Base-by-base conservation (phyloP, 2,888 invertebrate species). In the Paralinhomoeus sp. region DNA sequence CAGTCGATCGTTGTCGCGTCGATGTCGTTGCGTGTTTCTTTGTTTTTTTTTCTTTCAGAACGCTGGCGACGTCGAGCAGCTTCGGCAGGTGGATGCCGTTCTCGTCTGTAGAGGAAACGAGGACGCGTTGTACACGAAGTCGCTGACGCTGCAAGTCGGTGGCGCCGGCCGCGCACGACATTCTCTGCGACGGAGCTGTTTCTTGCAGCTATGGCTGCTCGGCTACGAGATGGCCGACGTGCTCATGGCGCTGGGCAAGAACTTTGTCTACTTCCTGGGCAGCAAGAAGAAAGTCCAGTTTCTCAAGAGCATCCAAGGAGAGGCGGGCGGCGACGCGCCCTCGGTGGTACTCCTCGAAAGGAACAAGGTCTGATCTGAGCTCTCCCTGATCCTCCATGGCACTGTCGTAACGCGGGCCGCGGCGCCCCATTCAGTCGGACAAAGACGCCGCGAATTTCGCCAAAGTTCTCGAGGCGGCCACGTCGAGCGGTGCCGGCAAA, bases 271-370 rank as follows among this genome's bases (percentile, higher is more conserved):
- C 60, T 83, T 97, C 58, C 70, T 97, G 46, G 83, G 89, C 1
- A 89, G 89, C 61, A 91, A 87, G 66, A 91, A 91, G 70, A 97
- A 97, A 66, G 84, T 89, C 50, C 91, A 93, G 57, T 97, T 91
- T 65, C 69, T 97, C 42, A 76, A 80, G 56, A 81, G 83, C 63
- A 76, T 84, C 37, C 83, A 85, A 63, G 83, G 82, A 55, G 80
- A 81, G 53, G 74, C 72, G 47, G 77, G 77, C 51, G 62, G 58
- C 20, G 15, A 37, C 21, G 47, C 40, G 24, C 70, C 85, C 35
- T 84, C 85, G 13, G 73, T 78, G 44, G 75, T n/a, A n/a, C n/a
- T n/a, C n/a, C n/a, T n/a, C n/a, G n/a, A n/a, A n/a, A n/a, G n/a
- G n/a, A n/a, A n/a, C n/a, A n/a, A n/a, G n/a, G n/a, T n/a, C n/a